Percentiles rank a stretch among this genome's conserved stretches.
Conservation (phyloP, 2,113 vertebrate genomes). For the Muntiacus reevesi region DNA sequence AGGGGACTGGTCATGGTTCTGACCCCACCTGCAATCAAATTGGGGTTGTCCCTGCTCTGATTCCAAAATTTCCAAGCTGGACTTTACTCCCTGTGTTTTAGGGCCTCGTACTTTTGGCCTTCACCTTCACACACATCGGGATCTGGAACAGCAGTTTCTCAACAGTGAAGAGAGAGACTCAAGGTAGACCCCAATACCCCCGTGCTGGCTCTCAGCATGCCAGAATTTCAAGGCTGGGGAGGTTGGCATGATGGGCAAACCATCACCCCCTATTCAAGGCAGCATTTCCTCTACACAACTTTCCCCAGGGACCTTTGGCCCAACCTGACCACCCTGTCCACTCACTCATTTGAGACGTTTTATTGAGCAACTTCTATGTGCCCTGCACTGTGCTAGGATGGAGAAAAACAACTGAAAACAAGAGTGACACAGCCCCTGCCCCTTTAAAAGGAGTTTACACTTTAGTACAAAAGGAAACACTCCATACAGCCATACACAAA, state of each 20-base stretch:
- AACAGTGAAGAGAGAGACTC: neutral
- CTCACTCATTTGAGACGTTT: neutral
- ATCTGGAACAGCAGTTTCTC: neutral
- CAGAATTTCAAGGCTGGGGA: neutral
- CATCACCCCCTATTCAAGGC: neutral
- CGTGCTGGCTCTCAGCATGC: accelerated
- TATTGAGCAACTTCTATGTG: neutral
- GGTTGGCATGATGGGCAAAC: neutral
- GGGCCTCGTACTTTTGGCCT: neutral
- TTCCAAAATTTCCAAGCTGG: neutral
- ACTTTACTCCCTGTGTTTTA: neutral
- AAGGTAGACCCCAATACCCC: neutral
- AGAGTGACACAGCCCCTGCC: neutral
- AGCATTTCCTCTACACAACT: neutral
- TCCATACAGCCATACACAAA: neutral
- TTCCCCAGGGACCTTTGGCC: neutral
- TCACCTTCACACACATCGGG: neutral
- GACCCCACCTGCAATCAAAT: neutral
- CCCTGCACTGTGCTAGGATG: neutral
- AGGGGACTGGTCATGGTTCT: neutral
- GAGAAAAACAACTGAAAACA: neutral
- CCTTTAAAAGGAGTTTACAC: neutral
- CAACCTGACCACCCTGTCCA: neutral
- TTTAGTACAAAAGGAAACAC: neutral
- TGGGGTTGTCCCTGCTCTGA: neutral